Evolutionary conservation across 2,888 invertebrate genomes (phyloP).

Genomic region (Drosophila tripunctata): DNA sequence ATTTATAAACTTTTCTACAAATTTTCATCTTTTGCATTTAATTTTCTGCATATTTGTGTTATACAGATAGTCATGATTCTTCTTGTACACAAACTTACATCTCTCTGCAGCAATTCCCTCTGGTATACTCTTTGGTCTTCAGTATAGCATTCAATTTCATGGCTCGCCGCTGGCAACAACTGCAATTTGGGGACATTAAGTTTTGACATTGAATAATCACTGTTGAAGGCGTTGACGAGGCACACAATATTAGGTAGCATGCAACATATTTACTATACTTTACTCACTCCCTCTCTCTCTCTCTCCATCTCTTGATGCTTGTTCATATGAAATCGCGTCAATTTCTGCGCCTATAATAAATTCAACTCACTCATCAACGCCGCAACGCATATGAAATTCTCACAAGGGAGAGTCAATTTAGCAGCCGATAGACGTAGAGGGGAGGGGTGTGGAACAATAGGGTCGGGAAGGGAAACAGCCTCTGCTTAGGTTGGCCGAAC

Average conservation of each 20-base stretch:
- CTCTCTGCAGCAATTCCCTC: neutral
- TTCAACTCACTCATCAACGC: constrained; percentile 68
- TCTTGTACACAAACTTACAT: too few species aligned
- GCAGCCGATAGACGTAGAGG: neutral
- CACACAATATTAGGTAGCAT: constrained; percentile 14
- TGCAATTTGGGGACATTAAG: constrained; percentile 75
- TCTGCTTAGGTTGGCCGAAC: constrained; percentile 28
- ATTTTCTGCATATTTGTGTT: too few species aligned
- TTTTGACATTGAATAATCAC: constrained; percentile 76
- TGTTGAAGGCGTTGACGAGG: constrained; percentile 70
- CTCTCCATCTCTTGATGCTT: constrained; percentile 22
- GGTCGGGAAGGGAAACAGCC: neutral
- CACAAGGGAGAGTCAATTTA: constrained; percentile 48
- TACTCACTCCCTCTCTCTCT: neutral
- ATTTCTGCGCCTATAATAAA: constrained; percentile 70
- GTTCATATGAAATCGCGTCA: constrained; percentile 60
- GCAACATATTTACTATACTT: constrained; percentile 19
- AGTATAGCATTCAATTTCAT: constrained; percentile 67
- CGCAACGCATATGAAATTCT: constrained; percentile 63
- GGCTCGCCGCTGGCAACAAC: constrained; percentile 71
- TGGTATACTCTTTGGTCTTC: neutral
- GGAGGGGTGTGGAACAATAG: neutral
- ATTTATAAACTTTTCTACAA: too few species aligned
- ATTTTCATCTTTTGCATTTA: too few species aligned
- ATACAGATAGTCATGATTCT: too few species aligned